Conservation (phyloP, 2,888 invertebrate genomes). For the Drosophila paranaensis region DNA sequence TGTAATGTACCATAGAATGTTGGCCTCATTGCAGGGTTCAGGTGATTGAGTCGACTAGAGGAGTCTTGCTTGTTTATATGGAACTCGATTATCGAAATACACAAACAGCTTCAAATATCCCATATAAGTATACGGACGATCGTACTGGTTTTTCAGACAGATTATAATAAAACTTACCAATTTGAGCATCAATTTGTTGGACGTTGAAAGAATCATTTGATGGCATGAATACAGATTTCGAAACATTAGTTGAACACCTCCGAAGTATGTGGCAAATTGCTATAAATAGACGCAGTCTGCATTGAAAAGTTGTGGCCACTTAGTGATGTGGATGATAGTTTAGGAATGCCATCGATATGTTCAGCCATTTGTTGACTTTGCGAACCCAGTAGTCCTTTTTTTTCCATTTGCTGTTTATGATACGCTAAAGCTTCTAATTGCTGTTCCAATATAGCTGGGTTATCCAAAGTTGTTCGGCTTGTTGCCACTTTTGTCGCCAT, state of each 20-base stretch:
- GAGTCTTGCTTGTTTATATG: too few relatives aligned
- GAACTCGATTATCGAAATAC: too few relatives aligned
- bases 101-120: too few relatives aligned
- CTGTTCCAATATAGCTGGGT: slow-evolving; percentile 83
- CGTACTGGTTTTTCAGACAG: too few relatives aligned
- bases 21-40: too few relatives aligned
- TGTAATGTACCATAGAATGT: too few relatives aligned
- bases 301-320: slow-evolving; percentile 19
- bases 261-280: slow-evolving; percentile 23
- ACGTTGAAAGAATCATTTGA: slow-evolving; percentile 21
- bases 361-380: slow-evolving; percentile 18
- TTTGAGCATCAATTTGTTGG: slow-evolving; percentile 13
- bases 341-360: slow-evolving; percentile 45
- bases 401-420: slow-evolving; percentile 85
- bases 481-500: slow-evolving; percentile 48
- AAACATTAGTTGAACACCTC: neutral
- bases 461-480: slow-evolving; percentile 82
- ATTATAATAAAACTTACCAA: slow-evolving; percentile 25
- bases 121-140: too few relatives aligned
- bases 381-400: slow-evolving; percentile 72
- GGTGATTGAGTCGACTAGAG: too few relatives aligned
- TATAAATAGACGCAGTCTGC: slow-evolving; percentile 27
- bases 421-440: slow-evolving; percentile 84
- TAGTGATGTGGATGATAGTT: slow-evolving; percentile 69
- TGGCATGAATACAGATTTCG: slow-evolving; percentile 5